Percentiles rank a stretch among this genome's conserved stretches.
Evolutionary conservation across 2,888 invertebrate genomes (phyloP).

Genomic region (Hypolimnas misippus): DNA sequence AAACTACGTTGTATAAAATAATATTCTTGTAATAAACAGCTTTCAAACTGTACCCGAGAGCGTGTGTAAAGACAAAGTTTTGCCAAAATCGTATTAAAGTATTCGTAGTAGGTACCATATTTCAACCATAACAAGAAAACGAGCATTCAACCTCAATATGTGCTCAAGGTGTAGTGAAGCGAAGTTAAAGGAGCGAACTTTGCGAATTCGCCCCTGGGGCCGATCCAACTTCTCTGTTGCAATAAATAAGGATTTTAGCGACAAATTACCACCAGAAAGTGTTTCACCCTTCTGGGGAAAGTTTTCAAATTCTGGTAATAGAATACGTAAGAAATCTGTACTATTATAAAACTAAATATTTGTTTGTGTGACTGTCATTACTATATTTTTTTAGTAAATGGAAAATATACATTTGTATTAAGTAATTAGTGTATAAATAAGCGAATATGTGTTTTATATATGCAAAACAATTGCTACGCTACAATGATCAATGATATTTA

Average conservation of each 20-base stretch:
- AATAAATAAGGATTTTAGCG: conserved; percentile 84
- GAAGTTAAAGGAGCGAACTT: conserved; percentile 80
- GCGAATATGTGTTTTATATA: too few relatives aligned
- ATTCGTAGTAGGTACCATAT: conserved; percentile 59
- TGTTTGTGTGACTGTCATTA: too few relatives aligned
- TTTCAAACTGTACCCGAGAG: conserved; percentile 9
- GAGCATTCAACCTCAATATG: conserved; percentile 80
- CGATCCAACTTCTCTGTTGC: conserved; percentile 80
- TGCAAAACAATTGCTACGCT: too few relatives aligned
- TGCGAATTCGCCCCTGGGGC: conserved; percentile 76
- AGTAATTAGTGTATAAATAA: too few relatives aligned
- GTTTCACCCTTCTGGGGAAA: conserved; percentile 72
- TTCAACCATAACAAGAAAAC: conserved; percentile 53
- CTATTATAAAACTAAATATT: conserved; percentile 8
- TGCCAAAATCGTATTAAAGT: conserved; percentile 65
- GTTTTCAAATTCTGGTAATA: conserved; percentile 69
- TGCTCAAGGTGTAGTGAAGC: conserved; percentile 80
- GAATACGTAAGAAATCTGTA: conserved; percentile 27
- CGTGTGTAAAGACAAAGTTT: conserved; percentile 8
- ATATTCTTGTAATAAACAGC: not conserved
- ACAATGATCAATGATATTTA: too few relatives aligned
- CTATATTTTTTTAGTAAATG: too few relatives aligned
- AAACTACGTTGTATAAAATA: conserved; percentile 2
- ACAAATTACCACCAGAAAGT: conserved; percentile 81
- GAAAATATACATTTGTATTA: not conserved